Evolutionary conservation across 2,888 invertebrate species (phyloP).

Genomic region (Oligia strigilis): DNA sequence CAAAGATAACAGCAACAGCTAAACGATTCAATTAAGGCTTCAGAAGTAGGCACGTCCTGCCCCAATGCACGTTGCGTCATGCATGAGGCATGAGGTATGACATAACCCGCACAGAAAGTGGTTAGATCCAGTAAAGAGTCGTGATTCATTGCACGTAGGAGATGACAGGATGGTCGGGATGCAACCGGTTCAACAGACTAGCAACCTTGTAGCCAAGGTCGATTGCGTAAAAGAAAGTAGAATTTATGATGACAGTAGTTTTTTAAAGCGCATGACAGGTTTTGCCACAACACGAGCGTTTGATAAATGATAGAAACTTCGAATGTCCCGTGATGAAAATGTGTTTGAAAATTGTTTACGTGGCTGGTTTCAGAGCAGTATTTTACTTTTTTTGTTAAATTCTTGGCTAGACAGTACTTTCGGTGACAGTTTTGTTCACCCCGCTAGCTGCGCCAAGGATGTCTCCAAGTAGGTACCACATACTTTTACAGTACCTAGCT

Average conservation of each 20-base stretch:
- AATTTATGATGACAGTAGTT: constrained; percentile 24
- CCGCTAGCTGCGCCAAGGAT: background rate
- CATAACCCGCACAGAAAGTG: constrained; percentile 10
- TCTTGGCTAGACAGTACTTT: background rate
- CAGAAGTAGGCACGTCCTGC: constrained; percentile 23
- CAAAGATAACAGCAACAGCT: background rate
- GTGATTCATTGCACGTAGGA: constrained; percentile 37
- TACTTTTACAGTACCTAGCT: background rate
- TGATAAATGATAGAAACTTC: constrained; percentile 1
- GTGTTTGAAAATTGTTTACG: background rate
- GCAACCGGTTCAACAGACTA: constrained; percentile 50
- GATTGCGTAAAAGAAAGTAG: constrained; percentile 30
- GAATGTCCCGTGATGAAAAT: constrained; percentile 9
- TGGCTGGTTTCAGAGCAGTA: background rate
- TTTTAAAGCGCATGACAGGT: constrained; percentile 6
- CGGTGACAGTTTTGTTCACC: background rate
- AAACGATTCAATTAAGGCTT: constrained; percentile 2
- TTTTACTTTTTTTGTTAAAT: background rate
- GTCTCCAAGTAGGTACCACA: background rate
- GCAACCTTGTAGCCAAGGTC: constrained; percentile 41
- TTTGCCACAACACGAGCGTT: background rate
- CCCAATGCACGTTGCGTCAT: background rate
- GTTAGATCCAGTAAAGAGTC: constrained; percentile 36
- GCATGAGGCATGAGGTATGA: background rate
- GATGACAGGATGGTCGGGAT: constrained; percentile 20